These are phyloP conservation scores for Lydus trimaculatus DNA, from an alignment of 2,888 invertebrate species.

Conservation along the genomic window DNA sequence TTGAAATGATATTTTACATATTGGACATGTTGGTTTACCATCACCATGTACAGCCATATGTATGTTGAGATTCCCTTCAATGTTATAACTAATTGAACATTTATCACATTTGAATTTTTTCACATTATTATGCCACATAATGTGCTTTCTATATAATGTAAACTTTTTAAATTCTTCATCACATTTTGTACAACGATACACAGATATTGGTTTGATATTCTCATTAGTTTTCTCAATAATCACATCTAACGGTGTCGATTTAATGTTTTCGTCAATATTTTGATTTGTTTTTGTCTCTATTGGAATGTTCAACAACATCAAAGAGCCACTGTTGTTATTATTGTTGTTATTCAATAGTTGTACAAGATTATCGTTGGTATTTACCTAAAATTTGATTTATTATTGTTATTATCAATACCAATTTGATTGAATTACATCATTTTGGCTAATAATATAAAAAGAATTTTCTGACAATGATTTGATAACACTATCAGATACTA, in stretches of 20 bases:
- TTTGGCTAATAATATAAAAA: conserved; percentile 16
- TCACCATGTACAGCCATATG: conserved; percentile 53
- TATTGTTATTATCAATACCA: not conserved
- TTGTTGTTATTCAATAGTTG: not conserved
- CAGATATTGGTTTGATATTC: conserved; percentile 11
- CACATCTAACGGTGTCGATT: not conserved
- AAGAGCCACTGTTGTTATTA: not conserved
- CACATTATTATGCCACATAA: conserved; percentile 49
- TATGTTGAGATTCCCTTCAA: conserved; percentile 56
- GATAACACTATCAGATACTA: conserved; percentile 20
- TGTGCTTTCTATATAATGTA: conserved; percentile 48
- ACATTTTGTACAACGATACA: conserved; percentile 49
- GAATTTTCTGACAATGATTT: conserved; percentile 21
- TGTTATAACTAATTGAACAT: conserved; percentile 53
- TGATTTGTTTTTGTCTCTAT: not conserved
- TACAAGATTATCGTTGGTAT: not conserved
- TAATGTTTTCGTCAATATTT: not conserved
- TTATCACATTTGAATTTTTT: conserved; percentile 55
- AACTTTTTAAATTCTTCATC: conserved; percentile 46
- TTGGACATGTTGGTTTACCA: conserved; percentile 53
- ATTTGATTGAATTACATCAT: not conserved
- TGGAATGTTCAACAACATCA: conserved; percentile 1
- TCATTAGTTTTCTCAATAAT: not conserved
- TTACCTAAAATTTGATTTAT: not conserved
- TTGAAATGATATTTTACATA: conserved; percentile 55